Percentiles rank a stretch among this genome's conserved stretches.
Evolutionary conservation across 2,888 invertebrate species (phyloP).

Genomic region (Hipparchia semele): DNA sequence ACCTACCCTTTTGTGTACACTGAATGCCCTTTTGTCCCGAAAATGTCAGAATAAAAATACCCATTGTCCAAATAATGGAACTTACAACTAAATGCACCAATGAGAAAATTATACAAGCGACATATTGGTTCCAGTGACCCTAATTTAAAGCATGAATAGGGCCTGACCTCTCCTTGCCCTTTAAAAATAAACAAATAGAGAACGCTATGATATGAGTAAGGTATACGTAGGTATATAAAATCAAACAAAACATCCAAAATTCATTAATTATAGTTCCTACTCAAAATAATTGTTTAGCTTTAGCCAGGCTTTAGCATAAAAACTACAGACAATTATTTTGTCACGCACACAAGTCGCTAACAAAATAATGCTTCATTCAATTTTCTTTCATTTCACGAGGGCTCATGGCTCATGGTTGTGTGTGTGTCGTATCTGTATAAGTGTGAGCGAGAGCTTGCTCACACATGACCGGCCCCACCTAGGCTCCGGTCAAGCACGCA

Average conservation of each 20-base stretch:
- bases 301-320: too few relatives aligned
- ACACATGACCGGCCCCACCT: too few relatives aligned
- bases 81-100: conserved; percentile 20
- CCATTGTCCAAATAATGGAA: conserved; percentile 20
- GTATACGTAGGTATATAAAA: background rate
- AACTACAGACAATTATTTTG: too few relatives aligned
- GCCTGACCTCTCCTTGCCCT: conserved; percentile 13
- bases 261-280: too few relatives aligned
- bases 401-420: too few relatives aligned
- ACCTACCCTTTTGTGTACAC: conserved; percentile 13
- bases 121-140: conserved; percentile 25
- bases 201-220: conserved; percentile 3
- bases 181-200: conserved; percentile 4
- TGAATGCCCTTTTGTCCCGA: conserved; percentile 17
- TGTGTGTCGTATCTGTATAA: too few relatives aligned
- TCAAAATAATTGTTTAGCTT: too few relatives aligned
- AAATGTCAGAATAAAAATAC: conserved; percentile 16
- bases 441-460: too few relatives aligned
- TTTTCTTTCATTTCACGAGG: too few relatives aligned
- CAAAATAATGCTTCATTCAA: too few relatives aligned
- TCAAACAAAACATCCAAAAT: background rate
- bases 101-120: conserved; percentile 22
- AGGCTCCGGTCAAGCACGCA: too few relatives aligned
- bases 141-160: conserved; percentile 15
- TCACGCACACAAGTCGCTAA: too few relatives aligned